phyloP scores from a whole-genome alignment of 2,888 invertebrate genomes.

The Embidobia sp. region DNA sequence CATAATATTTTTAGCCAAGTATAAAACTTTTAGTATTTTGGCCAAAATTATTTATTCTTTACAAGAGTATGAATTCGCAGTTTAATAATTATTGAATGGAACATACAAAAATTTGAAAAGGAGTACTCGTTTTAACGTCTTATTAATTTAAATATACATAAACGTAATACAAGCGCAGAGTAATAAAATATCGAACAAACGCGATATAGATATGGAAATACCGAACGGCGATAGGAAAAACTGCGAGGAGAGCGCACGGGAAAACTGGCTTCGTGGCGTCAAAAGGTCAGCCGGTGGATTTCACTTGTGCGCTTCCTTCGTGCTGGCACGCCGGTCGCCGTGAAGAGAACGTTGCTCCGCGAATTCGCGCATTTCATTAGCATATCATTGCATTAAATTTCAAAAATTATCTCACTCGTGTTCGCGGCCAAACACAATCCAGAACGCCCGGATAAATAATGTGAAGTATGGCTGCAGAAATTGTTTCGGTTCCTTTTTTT shows the following conservation, averaged over 20 bases:
- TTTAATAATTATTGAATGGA: no score
- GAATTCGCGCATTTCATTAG: constrained; percentile 66
- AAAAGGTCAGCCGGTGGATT: constrained; percentile 81
- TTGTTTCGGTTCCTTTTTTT: constrained; percentile 9
- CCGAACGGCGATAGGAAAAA: constrained; percentile 49
- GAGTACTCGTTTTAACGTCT: no score
- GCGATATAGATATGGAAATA: constrained; percentile 51
- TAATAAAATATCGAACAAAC: constrained; percentile 35
- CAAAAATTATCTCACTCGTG: constrained; percentile 62
- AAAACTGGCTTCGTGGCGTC: constrained; percentile 64
- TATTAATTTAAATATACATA: not conserved
- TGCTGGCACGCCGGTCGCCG: constrained; percentile 66
- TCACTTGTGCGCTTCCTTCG: constrained; percentile 77
- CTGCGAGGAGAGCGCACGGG: constrained; percentile 44
- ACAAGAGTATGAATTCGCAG: no score
- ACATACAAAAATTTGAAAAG: no score
- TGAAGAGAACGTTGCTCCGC: constrained; percentile 66
- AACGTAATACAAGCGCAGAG: not conserved
- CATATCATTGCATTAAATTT: constrained; percentile 65
- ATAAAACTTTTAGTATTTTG: no score
- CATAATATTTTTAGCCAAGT: no score
- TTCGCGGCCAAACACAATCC: constrained; percentile 43
- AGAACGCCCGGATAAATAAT: constrained; percentile 51
- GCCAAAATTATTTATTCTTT: no score
- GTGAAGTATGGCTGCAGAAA: constrained; percentile 13